Evolutionary conservation across 1,140 invertebrate species (phyloP).

Genomic region (Sycophaga agraensis): DNA sequence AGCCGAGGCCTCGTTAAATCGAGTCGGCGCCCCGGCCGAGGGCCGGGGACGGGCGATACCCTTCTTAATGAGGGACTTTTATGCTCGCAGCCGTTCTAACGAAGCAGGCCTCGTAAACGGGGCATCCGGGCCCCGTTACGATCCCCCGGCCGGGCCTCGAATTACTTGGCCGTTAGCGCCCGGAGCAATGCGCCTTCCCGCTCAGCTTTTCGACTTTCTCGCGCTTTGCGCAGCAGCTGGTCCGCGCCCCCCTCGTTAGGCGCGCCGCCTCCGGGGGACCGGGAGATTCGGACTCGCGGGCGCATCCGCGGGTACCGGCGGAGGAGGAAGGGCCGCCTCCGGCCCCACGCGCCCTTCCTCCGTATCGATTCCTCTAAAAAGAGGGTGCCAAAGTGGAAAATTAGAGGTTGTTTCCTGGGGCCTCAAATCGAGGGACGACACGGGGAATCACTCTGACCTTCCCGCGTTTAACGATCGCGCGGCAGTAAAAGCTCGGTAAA

Average conservation of each 20-base stretch:
- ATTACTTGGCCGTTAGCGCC: conserved; percentile 27
- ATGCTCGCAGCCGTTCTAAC: conserved; percentile 30
- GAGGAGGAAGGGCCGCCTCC: too few relatives aligned
- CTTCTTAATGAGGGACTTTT: conserved; percentile 37
- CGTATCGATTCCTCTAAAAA: conserved; percentile 12
- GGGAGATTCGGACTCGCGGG: too few relatives aligned
- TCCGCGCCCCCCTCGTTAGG: too few relatives aligned
- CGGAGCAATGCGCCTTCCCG: too few relatives aligned
- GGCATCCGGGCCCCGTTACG: conserved; percentile 14
- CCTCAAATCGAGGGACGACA: conserved; percentile 18
- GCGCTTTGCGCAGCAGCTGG: too few relatives aligned
- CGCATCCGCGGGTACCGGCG: too few relatives aligned
- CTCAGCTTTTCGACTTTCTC: too few relatives aligned
- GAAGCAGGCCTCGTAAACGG: conserved; percentile 32
- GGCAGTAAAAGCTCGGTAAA: conserved; percentile 24
- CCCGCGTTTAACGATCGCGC: conserved; percentile 23
- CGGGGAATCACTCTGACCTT: conserved; percentile 24
- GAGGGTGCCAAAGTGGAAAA: conserved; percentile 13
- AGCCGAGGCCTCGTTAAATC: conserved; percentile 27
- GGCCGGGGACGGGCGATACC: conserved; percentile 3
- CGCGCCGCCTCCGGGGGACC: too few relatives aligned
- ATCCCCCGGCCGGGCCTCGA: conserved; percentile 23
- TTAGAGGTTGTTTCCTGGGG: conserved; percentile 27
- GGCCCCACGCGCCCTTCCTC: too few relatives aligned
- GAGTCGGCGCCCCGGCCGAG: conserved; percentile 5